Percentiles rank a stretch among this genome's conserved stretches.
Evolutionary conservation across 2,113 vertebrate species (phyloP).

Genomic region (Regulus satrapa): DNA sequence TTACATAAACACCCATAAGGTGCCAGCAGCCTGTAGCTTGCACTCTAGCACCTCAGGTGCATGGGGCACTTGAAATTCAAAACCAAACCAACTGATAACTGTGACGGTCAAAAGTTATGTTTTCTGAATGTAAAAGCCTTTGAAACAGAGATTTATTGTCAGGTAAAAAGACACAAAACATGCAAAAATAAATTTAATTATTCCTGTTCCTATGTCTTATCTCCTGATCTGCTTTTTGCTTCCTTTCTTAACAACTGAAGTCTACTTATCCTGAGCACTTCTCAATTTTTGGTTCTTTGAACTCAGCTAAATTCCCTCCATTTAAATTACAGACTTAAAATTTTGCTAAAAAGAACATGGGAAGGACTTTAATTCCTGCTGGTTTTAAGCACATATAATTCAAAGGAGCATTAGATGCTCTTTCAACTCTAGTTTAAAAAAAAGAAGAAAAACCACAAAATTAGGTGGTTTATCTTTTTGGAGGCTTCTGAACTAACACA

Average conservation of each 20-base stretch:
- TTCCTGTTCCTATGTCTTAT: background rate
- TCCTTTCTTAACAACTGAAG: background rate
- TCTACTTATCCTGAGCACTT: background rate
- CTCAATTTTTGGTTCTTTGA: background rate
- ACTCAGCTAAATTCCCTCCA: background rate
- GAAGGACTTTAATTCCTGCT: background rate
- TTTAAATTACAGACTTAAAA: background rate
- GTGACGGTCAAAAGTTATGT: background rate
- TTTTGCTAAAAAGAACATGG: background rate
- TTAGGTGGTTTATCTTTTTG: background rate
- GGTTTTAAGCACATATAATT: background rate
- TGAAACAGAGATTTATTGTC: background rate
- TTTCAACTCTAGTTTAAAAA: background rate
- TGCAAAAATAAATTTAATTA: background rate
- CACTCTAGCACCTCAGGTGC: background rate
- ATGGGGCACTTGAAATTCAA: background rate
- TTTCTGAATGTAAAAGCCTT: background rate
- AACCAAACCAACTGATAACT: background rate
- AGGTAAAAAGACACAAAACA: background rate
- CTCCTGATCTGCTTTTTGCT: background rate
- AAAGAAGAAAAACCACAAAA: background rate
- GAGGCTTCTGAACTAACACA: background rate
- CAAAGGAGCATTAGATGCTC: background rate
- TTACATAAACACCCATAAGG: accelerated
- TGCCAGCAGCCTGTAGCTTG: too few species aligned